phyloP scores from a whole-genome alignment of 2,888 invertebrate genomes.

The Formica aserva region DNA sequence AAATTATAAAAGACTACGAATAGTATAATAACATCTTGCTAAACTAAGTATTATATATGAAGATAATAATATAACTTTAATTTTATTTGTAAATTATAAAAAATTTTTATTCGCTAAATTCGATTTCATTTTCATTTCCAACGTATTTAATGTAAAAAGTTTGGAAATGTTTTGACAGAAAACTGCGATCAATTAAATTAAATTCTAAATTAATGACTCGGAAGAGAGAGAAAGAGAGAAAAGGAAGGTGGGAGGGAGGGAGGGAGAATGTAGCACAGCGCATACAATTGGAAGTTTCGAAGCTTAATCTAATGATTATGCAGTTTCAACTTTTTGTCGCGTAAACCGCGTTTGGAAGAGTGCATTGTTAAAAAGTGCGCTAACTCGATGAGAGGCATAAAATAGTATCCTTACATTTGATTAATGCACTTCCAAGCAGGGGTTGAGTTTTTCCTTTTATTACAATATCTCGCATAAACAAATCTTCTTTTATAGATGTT shows the following conservation, averaged over 20 bases:
- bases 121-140: neutral
- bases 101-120: neutral
- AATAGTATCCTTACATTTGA: slow-evolving; percentile 17
- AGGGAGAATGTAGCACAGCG: slow-evolving; percentile 55
- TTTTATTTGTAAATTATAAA: neutral
- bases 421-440: slow-evolving; percentile 5
- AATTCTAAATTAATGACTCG: slow-evolving; percentile 23
- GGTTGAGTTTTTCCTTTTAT: slow-evolving; percentile 27
- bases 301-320: slow-evolving; percentile 27
- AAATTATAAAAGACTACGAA: neutral
- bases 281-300: slow-evolving; percentile 44
- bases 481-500: slow-evolving; percentile 3
- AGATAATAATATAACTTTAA: neutral
- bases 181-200: slow-evolving; percentile 6
- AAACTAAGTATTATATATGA: neutral
- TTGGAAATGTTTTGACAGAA: neutral
- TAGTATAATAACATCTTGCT: neutral
- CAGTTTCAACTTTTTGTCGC: slow-evolving; percentile 39
- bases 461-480: neutral
- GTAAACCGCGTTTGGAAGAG: slow-evolving; percentile 33
- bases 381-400: slow-evolving; percentile 45
- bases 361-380: slow-evolving; percentile 52
- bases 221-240: neutral
- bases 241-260: slow-evolving; percentile 17
- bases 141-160: neutral